phyloP scores from a whole-genome alignment of 2,888 invertebrate genomes.

The Arrhopalites spinosus region DNA sequence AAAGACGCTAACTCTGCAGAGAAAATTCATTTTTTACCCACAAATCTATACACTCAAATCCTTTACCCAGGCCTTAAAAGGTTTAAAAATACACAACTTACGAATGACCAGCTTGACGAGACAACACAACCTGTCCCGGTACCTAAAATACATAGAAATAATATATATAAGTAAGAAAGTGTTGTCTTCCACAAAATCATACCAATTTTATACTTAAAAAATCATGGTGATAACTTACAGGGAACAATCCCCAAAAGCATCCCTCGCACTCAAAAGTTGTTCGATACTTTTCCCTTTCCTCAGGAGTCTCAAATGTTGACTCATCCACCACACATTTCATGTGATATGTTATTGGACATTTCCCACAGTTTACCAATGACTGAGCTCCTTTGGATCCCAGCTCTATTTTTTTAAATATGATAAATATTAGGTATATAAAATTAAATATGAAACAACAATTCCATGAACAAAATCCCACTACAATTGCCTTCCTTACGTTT shows the following conservation, averaged over 20 bases:
- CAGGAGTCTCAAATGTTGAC: not conserved
- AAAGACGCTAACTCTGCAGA: too few species aligned
- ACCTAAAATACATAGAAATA: conserved; percentile 44
- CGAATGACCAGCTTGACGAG: conserved; percentile 43
- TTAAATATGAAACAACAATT: not conserved
- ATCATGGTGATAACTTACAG: not conserved
- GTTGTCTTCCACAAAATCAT: not conserved
- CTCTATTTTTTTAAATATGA: too few species aligned
- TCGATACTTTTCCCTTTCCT: not conserved
- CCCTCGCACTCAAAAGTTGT: conserved; percentile 43
- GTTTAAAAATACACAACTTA: conserved; percentile 26
- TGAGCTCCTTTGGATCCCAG: too few species aligned
- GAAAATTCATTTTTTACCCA: too few species aligned
- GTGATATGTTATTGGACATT: conserved; percentile 48
- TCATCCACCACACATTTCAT: conserved; percentile 39
- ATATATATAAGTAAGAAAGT: not conserved
- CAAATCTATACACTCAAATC: too few species aligned
- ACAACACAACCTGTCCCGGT: conserved; percentile 53
- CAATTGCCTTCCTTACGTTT: too few species aligned
- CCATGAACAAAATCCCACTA: not conserved
- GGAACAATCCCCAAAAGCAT: conserved; percentile 48
- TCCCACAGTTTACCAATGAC: not conserved
- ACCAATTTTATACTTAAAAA: too few species aligned
- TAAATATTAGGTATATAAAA: not conserved
- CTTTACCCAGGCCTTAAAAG: too few species aligned